A percentile compares a stretch with the other conserved stretches of the same genome.
Evolutionary conservation across 1,140 invertebrate species (phyloP).

Genomic region (Lepidotrigona ventralis): DNA sequence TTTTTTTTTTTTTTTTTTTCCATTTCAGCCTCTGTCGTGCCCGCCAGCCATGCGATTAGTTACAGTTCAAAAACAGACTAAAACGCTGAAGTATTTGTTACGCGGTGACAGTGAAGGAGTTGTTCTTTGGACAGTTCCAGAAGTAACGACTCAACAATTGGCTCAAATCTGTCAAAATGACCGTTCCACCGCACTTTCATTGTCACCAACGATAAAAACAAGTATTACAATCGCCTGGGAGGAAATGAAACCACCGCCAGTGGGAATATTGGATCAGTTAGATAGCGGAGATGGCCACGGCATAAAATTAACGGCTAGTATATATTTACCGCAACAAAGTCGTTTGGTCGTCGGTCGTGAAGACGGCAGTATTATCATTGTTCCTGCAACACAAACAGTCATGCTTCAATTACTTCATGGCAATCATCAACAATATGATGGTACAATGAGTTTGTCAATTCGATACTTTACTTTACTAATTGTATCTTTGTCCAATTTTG

Average conservation of each 20-base stretch:
- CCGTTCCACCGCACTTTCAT: slow-evolving; percentile 67
- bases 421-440: slow-evolving; percentile 92
- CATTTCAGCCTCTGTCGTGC: slow-evolving; percentile 89
- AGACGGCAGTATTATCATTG: slow-evolving; percentile 98
- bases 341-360: slow-evolving; percentile 96
- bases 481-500: background rate
- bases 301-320: slow-evolving; percentile 92
- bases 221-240: slow-evolving; percentile 93
- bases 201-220: slow-evolving; percentile 87
- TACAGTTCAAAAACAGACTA: slow-evolving; percentile 83
- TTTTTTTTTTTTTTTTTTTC: background rate
- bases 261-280: slow-evolving; percentile 94
- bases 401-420: slow-evolving; percentile 96
- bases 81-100: slow-evolving; percentile 86
- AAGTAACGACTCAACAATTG: slow-evolving; percentile 86
- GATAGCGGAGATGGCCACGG: slow-evolving; percentile 85
- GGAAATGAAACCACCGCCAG: slow-evolving; percentile 90
- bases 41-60: slow-evolving; percentile 92
- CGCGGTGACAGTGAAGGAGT: slow-evolving; percentile 95
- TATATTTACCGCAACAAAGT: slow-evolving; percentile 96
- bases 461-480: background rate
- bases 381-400: slow-evolving; percentile 96
- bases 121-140: slow-evolving; percentile 93
- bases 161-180: slow-evolving; percentile 80
- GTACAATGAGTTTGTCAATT: slow-evolving; percentile 76